These are phyloP conservation scores for Bucco capensis DNA, from an alignment of 2,113 vertebrate genomes.

Conservation along the genomic window DNA sequence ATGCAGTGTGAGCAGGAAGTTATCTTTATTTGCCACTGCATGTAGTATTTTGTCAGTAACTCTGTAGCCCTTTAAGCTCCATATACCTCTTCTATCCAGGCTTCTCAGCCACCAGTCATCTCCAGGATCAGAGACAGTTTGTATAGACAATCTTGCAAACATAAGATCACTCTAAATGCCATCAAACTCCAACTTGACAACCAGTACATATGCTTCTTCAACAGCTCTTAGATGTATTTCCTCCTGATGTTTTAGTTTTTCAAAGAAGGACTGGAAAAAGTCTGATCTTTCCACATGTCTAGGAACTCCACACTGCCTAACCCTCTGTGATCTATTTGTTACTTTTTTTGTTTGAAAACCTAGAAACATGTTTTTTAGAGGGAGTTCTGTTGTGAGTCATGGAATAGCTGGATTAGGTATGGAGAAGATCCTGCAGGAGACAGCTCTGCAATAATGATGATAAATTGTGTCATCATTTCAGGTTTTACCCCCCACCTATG, in stretches of 20 bases:
- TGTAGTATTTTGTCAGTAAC: conserved; percentile 98
- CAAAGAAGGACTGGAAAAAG: neutral
- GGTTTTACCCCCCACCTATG: neutral
- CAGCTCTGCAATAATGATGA: neutral
- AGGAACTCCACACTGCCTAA: neutral
- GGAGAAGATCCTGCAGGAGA: neutral
- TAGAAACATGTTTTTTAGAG: neutral
- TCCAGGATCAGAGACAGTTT: conserved; percentile 89
- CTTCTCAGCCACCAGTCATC: conserved; percentile 89
- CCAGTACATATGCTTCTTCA: neutral
- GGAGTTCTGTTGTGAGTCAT: neutral
- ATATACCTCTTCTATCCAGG: conserved; percentile 93
- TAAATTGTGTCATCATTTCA: neutral
- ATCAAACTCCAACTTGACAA: neutral
- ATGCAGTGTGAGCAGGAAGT: conserved; percentile 89
- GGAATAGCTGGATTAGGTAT: neutral
- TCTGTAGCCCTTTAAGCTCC: conserved; percentile 94
- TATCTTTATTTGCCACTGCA: conserved; percentile 94
- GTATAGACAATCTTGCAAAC: conserved; percentile 89
- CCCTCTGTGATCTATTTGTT: neutral
- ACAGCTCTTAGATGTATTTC: neutral
- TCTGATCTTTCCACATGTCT: neutral
- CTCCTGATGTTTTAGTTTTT: neutral
- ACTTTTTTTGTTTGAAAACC: neutral
- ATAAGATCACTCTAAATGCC: conserved; percentile 87